Conservation (phyloP, 2,113 vertebrate species). For the Phaetusa simplex region DNA sequence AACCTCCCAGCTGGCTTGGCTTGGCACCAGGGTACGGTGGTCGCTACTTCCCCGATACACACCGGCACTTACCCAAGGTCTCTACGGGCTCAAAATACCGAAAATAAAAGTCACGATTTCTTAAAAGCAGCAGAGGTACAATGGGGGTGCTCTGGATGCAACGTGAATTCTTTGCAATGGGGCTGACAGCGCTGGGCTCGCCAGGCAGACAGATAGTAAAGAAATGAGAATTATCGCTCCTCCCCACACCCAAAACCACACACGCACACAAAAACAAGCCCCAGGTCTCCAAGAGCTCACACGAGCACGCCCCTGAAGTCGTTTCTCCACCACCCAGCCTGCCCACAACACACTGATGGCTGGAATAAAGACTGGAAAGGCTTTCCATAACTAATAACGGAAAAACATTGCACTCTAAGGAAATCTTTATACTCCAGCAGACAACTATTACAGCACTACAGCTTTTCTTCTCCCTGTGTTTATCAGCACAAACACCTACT, state of each 20-base stretch:
- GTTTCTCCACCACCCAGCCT: neutral
- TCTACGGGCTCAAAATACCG: neutral
- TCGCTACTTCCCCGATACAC: neutral
- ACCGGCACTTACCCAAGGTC: neutral
- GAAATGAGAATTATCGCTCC: neutral
- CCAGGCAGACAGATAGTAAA: neutral
- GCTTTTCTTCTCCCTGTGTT: neutral
- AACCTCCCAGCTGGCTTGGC: neutral
- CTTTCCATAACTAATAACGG: neutral
- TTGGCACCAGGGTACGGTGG: neutral
- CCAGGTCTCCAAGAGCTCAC: neutral
- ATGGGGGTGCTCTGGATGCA: neutral
- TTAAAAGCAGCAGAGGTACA: neutral
- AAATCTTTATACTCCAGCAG: neutral
- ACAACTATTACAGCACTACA: neutral
- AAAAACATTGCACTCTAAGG: neutral
- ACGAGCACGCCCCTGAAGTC: neutral
- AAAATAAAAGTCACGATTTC: neutral
- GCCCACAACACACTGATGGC: neutral
- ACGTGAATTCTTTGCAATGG: fast-evolving
- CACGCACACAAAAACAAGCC: neutral
- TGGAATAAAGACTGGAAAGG: neutral
- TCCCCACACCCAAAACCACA: neutral
- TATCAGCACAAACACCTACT: neutral
- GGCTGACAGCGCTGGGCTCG: neutral